Evolutionary conservation across 2,113 vertebrate species (phyloP).

Genomic region (Nematolebias whitei): DNA sequence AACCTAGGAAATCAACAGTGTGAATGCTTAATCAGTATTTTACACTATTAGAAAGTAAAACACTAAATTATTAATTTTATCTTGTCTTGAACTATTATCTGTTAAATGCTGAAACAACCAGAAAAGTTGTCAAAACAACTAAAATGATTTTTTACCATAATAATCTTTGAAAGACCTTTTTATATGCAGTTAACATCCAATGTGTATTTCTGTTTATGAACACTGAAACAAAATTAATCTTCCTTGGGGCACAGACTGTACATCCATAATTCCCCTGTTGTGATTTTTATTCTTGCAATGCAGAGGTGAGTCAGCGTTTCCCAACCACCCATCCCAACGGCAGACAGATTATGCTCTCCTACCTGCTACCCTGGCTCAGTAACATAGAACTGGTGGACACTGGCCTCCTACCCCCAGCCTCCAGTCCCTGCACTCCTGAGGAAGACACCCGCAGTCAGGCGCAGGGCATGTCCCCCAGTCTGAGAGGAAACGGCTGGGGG

Average conservation of each 20-base stretch:
- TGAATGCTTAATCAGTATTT: too few relatives aligned
- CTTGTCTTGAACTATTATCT: background rate
- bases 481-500: conserved; percentile 97
- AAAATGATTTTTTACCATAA: background rate
- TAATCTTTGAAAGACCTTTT: background rate
- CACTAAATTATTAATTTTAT: background rate
- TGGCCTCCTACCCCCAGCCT: conserved; percentile 90
- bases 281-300: background rate
- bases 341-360: conserved; percentile 97
- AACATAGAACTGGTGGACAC: conserved; percentile 97
- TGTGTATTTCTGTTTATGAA: background rate
- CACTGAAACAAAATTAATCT: background rate
- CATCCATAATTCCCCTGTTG: background rate
- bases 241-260: background rate
- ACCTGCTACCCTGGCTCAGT: conserved; percentile 95
- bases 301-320: conserved; percentile 97
- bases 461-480: conserved; percentile 80
- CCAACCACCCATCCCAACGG: conserved; percentile 95
- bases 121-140: too few relatives aligned
- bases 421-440: conserved; percentile 93
- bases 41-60: too few relatives aligned
- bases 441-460: conserved; percentile 85
- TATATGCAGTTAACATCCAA: background rate
- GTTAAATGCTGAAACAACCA: background rate
- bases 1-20: too few relatives aligned